Conservation (phyloP, 2,113 vertebrate genomes). For the Thamnophis sirtalis region DNA sequence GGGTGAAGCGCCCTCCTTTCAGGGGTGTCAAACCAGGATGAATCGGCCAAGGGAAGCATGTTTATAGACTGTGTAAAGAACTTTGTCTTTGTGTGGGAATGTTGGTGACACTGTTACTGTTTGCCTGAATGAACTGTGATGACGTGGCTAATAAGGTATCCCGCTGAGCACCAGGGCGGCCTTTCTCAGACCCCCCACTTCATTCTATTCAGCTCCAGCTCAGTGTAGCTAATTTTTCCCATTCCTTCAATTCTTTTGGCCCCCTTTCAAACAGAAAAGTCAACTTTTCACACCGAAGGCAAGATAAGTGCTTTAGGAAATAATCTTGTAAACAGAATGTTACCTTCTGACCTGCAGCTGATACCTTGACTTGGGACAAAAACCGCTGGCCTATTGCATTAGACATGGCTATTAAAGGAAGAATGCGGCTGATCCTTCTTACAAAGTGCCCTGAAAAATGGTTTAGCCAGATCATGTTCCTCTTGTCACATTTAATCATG, state of each 20-base stretch:
- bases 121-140: conserved; percentile 85
- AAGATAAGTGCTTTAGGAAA: conserved; percentile 89
- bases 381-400: conserved; percentile 78
- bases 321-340: conserved; percentile 90
- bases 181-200: conserved; percentile 82
- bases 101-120: conserved; percentile 85
- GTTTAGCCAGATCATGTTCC: conserved; percentile 69
- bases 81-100: conserved; percentile 86
- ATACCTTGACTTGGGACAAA: conserved; percentile 86
- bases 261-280: conserved; percentile 82
- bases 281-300: conserved; percentile 83
- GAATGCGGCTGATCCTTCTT: conserved; percentile 76
- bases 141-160: conserved; percentile 81
- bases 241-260: conserved; percentile 78
- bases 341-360: conserved; percentile 93
- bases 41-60: conserved; percentile 81
- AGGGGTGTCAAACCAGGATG: conserved; percentile 76
- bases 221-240: conserved; percentile 87
- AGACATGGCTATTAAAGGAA: conserved; percentile 90
- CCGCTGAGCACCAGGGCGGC: conserved; percentile 63
- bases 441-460: conserved; percentile 67
- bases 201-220: conserved; percentile 81
- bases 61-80: conserved; percentile 93
- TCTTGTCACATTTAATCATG: conserved; percentile 70
- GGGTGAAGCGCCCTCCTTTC: conserved; percentile 64